These are phyloP conservation scores for Oreochromis spilurus DNA, from an alignment of 2,113 vertebrate genomes.

Conservation along the genomic window DNA sequence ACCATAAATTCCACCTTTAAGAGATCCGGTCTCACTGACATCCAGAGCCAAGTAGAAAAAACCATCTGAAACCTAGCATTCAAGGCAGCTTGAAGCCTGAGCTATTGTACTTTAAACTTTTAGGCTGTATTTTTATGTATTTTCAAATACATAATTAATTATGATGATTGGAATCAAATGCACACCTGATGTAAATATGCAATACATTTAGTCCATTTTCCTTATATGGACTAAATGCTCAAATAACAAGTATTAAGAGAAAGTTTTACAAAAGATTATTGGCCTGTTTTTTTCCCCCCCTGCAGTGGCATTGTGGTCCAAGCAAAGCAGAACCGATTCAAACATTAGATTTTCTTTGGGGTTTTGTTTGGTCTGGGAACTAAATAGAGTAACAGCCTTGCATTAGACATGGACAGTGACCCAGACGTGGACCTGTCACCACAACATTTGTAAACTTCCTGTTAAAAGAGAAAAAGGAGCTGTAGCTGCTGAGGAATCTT, in stretches of 20 bases:
- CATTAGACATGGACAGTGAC: background rate
- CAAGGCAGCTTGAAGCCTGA: background rate
- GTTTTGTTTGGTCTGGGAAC: background rate
- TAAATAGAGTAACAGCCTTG: background rate
- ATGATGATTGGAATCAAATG: background rate
- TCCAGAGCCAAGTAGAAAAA: background rate
- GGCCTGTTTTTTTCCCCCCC: background rate
- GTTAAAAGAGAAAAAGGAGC: background rate
- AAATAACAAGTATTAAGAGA: background rate
- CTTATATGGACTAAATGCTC: background rate
- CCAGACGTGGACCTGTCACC: background rate
- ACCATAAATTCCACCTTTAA: background rate
- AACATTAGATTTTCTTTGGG: background rate
- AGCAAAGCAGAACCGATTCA: background rate
- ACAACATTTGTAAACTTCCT: background rate
- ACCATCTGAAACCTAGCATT: accelerated
- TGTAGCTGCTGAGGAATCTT: background rate
- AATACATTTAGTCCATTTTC: background rate
- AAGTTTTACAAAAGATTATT: background rate
- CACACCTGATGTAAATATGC: background rate
- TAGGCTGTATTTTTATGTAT: background rate
- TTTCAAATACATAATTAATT: background rate
- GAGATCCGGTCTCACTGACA: background rate
- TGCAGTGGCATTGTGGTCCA: background rate
- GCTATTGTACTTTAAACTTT: background rate